A percentile compares a stretch with the other conserved stretches of the same genome.
Evolutionary conservation across 1,140 invertebrate genomes (phyloP).

Genomic region (Drosophila sulfurigaster): DNA sequence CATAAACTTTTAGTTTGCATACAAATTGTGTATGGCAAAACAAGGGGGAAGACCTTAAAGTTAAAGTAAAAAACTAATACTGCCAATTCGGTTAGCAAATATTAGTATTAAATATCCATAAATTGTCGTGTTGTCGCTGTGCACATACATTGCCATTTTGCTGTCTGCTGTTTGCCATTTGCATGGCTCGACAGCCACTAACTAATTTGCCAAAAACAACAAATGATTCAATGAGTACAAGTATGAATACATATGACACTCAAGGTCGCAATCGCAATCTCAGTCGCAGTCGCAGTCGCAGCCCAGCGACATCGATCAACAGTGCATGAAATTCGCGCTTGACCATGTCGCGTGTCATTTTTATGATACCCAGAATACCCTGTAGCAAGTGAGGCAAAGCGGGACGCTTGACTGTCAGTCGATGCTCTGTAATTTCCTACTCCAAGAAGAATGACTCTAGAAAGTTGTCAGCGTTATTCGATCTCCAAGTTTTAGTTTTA

Average conservation of each 20-base stretch:
- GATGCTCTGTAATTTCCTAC: background rate
- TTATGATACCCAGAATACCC: slow-evolving; percentile 44
- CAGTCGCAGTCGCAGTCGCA: slow-evolving; percentile 11
- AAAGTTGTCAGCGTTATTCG: background rate
- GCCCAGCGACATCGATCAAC: slow-evolving; percentile 63
- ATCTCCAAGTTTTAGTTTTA: background rate
- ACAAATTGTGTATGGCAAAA: slow-evolving; percentile 36
- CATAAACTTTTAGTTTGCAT: slow-evolving; percentile 56
- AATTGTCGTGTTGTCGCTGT: slow-evolving; percentile 20
- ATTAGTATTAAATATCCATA: slow-evolving; percentile 41
- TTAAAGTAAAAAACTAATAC: slow-evolving; percentile 18
- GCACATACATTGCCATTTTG: slow-evolving; percentile 24
- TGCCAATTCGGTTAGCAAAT: slow-evolving; percentile 35
- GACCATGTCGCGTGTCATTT: slow-evolving; percentile 66
- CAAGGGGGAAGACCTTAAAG: slow-evolving; percentile 30
- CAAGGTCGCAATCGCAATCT: slow-evolving; percentile 51
- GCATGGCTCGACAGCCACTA: slow-evolving; percentile 41
- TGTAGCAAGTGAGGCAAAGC: background rate
- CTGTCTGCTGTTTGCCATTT: slow-evolving; percentile 20
- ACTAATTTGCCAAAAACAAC: slow-evolving; percentile 72
- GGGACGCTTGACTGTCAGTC: background rate
- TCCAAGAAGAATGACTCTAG: no score
- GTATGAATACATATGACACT: slow-evolving; percentile 47
- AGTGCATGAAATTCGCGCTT: slow-evolving; percentile 71
- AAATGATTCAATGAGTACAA: slow-evolving; percentile 47